phyloP scores from a whole-genome alignment of 2,113 vertebrate species.

The Microtus richardsoni region DNA sequence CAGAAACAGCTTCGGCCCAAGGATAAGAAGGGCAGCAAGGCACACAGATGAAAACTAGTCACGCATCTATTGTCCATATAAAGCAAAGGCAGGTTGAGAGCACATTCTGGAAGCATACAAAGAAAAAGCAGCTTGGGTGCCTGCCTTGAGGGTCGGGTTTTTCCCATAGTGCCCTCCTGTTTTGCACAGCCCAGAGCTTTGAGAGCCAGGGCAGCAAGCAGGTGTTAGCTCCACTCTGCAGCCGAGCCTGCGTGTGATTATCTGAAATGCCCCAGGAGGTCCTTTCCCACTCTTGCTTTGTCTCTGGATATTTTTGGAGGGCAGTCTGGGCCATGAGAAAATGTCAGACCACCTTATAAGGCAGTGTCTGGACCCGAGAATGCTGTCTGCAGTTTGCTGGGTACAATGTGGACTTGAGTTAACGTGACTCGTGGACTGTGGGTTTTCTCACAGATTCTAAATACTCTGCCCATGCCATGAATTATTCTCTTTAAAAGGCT shows the following conservation, averaged over 20 bases:
- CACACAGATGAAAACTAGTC: constrained; percentile 2
- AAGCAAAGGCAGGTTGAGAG: constrained; percentile 56
- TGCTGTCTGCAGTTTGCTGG: constrained; percentile 62
- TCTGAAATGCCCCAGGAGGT: constrained; percentile 41
- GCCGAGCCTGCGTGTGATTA: constrained; percentile 54
- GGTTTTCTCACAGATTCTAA: constrained; percentile 74
- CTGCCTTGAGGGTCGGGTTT: not conserved
- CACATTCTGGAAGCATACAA: constrained; percentile 2
- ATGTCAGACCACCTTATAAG: constrained; percentile 83
- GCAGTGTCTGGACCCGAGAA: constrained; percentile 71
- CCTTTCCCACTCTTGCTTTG: constrained; percentile 73
- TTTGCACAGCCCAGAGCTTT: not conserved
- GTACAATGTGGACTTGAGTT: constrained; percentile 59
- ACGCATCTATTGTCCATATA: constrained; percentile 48
- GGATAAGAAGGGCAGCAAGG: not conserved
- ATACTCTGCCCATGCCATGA: constrained; percentile 17
- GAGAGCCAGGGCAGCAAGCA: constrained; percentile 3
- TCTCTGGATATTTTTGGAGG: constrained; percentile 81
- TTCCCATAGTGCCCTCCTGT: not conserved
- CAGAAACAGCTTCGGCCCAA: constrained; percentile 11
- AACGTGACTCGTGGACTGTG: constrained; percentile 61
- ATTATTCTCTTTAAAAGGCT: constrained; percentile 10
- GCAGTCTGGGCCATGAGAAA: constrained; percentile 79
- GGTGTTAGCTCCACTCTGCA: constrained; percentile 51
- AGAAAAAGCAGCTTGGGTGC: not conserved